A percentile compares a stretch with the other conserved stretches of the same genome.
Evolutionary conservation across 2,888 invertebrate species (phyloP).

Genomic region (Metopia argyrocephala): DNA sequence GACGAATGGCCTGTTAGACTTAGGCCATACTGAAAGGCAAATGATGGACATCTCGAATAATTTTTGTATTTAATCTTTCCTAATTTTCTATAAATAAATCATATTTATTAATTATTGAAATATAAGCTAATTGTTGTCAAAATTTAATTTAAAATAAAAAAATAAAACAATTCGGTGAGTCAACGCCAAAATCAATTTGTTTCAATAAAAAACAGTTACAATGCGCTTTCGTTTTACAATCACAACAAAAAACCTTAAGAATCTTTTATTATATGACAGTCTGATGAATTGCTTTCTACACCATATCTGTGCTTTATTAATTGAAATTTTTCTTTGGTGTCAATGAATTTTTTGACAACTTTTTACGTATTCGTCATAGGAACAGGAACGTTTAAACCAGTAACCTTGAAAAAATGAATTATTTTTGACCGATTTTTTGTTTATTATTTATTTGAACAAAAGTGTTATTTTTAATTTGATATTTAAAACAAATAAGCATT

Average conservation of each 20-base stretch:
- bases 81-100: too few species aligned
- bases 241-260: conserved; percentile 1
- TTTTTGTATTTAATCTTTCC: too few species aligned
- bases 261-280: conserved; percentile 14
- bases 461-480: neutral
- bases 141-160: neutral
- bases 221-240: conserved; percentile 11
- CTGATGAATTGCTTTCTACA: neutral
- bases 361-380: conserved; percentile 4
- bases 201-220: conserved; percentile 33
- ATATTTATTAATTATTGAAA: too few species aligned
- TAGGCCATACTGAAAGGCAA: too few species aligned
- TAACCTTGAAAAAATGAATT: conserved; percentile 57
- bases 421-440: neutral
- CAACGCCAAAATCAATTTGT: conserved; percentile 9
- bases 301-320: conserved; percentile 5
- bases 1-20: too few species aligned
- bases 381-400: neutral
- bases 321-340: conserved; percentile 21
- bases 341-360: conserved; percentile 41
- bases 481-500: neutral
- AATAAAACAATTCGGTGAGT: conserved; percentile 7
- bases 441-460: neutral
- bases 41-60: too few species aligned
- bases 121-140: too few species aligned